Evolutionary conservation across 2,113 vertebrate genomes (phyloP), one percentile per base, ranked within the genome.

Genomic region (Malurus elegans): DNA sequence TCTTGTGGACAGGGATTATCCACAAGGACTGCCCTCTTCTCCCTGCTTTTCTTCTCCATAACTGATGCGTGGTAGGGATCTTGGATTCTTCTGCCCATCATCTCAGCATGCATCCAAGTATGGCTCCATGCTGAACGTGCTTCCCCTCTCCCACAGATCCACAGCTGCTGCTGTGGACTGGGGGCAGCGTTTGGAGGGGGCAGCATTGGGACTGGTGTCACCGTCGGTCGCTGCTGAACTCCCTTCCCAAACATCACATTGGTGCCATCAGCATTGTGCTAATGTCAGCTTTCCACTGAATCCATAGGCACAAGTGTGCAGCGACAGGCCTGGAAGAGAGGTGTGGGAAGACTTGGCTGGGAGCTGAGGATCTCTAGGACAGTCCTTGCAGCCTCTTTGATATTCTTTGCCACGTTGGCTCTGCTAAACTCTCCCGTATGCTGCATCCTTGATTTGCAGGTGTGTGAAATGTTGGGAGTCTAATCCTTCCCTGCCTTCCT

Each of bases 401-500:
- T 86, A 40, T 42, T 88, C 72, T 94, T 91, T 89, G 62, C 76
- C 62, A 36, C 7, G 3, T 54, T 89, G 79, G 54, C 47, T 75
- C 88, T 83, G 85, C 76, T 83, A 64, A 91, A 58, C 58, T 72
- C 85, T 71, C 58, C 72, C 1, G 6, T 79, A 42, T 0, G 2
- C 86, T 84, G 85, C 81, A 78, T 92, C 88, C 74, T 70, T 86
- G 73, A 38, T 58, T 64, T 84, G 81, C 88, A 80, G 40, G 78
- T 78, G 73, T 92, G 78, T 76, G 88, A 60, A 44, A 26, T 3
- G 0, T 23, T 64, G 61, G 44, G 61, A 92, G 71, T 70, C 54
- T 20, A 36, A 42, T 62, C 44, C 75, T 76, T 62, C 62, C 40
- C 40, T 80, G 48, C 75, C 31, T 79, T 32, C 17, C 2, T 6